phyloP scores from a whole-genome alignment of 1,140 invertebrate genomes.

The Plutomurus gul region DNA sequence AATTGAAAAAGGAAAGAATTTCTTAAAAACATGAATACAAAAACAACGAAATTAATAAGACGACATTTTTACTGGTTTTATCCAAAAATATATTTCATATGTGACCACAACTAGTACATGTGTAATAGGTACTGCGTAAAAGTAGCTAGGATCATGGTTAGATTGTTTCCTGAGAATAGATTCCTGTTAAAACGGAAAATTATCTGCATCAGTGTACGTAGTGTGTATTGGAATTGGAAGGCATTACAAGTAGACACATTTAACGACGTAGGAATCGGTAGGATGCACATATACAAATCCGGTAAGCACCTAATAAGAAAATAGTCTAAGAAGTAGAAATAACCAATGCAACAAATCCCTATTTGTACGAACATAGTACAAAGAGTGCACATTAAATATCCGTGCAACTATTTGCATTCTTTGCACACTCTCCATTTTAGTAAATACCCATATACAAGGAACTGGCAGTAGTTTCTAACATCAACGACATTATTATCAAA shows the following conservation, averaged over 20 bases:
- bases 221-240: not conserved
- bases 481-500: not conserved
- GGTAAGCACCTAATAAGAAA: not conserved
- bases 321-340: not conserved
- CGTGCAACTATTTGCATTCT: not conserved
- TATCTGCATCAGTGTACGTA: not conserved
- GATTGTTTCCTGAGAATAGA: too few relatives aligned
- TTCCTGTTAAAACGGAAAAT: too few relatives aligned
- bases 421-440: not conserved
- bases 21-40: too few relatives aligned
- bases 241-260: too few relatives aligned
- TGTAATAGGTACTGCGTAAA: too few relatives aligned
- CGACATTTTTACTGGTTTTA: too few relatives aligned
- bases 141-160: too few relatives aligned
- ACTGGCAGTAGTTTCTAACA: not conserved
- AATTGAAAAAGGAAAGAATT: too few relatives aligned
- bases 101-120: too few relatives aligned
- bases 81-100: too few relatives aligned
- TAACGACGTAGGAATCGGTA: too few relatives aligned
- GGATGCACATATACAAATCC: slow-evolving; percentile 15
- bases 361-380: not conserved
- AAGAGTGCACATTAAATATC: not conserved
- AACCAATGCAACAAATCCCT: not conserved
- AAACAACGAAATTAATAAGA: too few relatives aligned
- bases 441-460: not conserved